Percentiles rank a stretch among this genome's conserved stretches.
Evolutionary conservation across 1,140 invertebrate genomes (phyloP).

Genomic region (Rhagoletis zephyria): DNA sequence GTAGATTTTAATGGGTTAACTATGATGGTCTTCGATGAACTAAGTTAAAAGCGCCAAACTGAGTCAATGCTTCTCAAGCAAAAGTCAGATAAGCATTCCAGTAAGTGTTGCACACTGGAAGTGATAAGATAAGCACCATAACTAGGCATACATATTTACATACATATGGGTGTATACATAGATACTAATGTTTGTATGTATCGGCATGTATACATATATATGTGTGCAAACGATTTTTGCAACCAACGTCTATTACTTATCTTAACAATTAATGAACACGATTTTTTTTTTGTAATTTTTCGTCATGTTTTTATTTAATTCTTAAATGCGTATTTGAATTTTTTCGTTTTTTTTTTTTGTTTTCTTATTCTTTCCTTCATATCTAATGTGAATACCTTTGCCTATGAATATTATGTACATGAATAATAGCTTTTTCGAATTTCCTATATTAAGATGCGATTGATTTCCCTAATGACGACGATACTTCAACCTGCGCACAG

Average conservation of each 20-base stretch:
- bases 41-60: neutral
- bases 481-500: too few species aligned
- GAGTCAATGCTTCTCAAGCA: neutral
- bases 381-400: conserved; percentile 26
- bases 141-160: too few species aligned
- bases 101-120: neutral
- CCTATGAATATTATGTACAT: conserved; percentile 37
- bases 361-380: conserved; percentile 24
- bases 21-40: conserved; percentile 23
- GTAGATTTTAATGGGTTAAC: neutral
- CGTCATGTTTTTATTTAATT: neutral
- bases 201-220: too few species aligned
- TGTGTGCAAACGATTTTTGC: too few species aligned
- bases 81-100: conserved; percentile 22
- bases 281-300: conserved; percentile 23
- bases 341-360: neutral
- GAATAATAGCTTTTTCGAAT: conserved; percentile 48
- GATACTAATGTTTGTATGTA: too few species aligned
- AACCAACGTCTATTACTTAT: too few species aligned
- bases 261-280: neutral
- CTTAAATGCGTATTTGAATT: neutral
- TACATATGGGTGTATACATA: too few species aligned
- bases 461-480: conserved; percentile 63
- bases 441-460: conserved; percentile 56
- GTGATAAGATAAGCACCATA: conserved; percentile 30